A percentile compares a stretch with the other conserved stretches of the same genome.
These are phyloP conservation scores for Capitella teleta DNA, from an alignment of 1,140 invertebrate genomes.

Conservation along the genomic window DNA sequence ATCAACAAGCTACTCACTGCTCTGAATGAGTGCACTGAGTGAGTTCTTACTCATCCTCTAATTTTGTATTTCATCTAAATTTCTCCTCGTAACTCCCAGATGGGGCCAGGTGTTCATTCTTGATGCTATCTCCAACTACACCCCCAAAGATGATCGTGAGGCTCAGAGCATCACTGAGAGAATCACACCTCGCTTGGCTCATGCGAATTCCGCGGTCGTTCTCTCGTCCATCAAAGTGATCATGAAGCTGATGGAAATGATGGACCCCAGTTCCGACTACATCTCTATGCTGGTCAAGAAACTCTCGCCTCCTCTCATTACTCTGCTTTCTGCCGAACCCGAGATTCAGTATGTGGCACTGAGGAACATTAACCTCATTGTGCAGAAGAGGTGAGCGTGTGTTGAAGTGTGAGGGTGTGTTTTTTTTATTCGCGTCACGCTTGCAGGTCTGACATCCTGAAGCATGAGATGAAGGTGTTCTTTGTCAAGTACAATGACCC, in stretches of 20 bases:
- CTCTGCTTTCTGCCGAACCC: constrained; percentile 91
- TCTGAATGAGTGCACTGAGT: constrained; percentile 94
- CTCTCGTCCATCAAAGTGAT: constrained; percentile 90
- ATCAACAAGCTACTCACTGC: constrained; percentile 98
- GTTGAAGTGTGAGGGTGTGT: neutral
- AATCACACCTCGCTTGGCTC: constrained; percentile 92
- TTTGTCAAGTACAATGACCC: constrained; percentile 99
- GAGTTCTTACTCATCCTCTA: neutral
- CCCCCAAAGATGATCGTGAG: constrained; percentile 91
- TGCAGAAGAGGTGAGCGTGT: constrained; percentile 64
- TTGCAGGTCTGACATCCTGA: constrained; percentile 83
- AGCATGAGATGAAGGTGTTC: constrained; percentile 99
- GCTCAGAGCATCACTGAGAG: constrained; percentile 95
- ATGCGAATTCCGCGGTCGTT: constrained; percentile 99
- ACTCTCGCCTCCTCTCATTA: constrained; percentile 95
- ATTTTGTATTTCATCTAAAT: neutral
- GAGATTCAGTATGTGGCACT: constrained; percentile 98
- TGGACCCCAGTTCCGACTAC: constrained; percentile 69
- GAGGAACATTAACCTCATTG: constrained; percentile 96
- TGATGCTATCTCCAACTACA: constrained; percentile 94
- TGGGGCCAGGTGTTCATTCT: constrained; percentile 72
- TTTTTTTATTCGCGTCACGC: neutral
- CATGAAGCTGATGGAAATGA: constrained; percentile 98
- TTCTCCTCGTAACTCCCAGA: constrained; percentile 14
- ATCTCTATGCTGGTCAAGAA: constrained; percentile 91